Conservation (phyloP, 2,797 vertebrate genomes). For the Sebastes steindachneri region DNA sequence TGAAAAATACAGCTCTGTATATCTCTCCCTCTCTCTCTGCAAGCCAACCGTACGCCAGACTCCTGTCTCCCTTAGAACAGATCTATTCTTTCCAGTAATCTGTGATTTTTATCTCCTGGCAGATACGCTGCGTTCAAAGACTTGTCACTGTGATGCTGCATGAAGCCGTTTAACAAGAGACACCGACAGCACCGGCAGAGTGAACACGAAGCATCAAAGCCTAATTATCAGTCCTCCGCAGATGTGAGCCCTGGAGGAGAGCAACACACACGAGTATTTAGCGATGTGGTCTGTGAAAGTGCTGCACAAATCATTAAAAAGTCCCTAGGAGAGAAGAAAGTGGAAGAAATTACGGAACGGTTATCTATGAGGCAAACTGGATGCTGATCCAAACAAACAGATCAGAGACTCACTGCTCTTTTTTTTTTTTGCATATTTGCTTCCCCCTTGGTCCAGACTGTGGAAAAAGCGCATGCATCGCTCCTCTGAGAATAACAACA, state of each 20-base stretch:
- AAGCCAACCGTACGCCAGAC: background rate
- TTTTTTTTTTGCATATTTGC: conserved; percentile 21
- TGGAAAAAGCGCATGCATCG: conserved; percentile 64
- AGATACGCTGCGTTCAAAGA: conserved; percentile 16
- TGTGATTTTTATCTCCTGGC: conserved; percentile 31
- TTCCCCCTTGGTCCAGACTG: conserved; percentile 39
- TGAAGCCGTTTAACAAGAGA: conserved; percentile 26
- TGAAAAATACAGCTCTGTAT: background rate
- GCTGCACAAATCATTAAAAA: conserved; percentile 58
- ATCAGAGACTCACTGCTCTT: conserved; percentile 24
- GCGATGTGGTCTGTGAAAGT: conserved; percentile 43
- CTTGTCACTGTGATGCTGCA: conserved; percentile 28
- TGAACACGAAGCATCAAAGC: conserved; percentile 38
- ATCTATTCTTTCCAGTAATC: background rate
- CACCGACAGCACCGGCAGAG: background rate
- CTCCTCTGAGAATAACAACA: conserved; percentile 66
- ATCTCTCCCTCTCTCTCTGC: background rate
- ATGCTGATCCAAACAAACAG: conserved; percentile 63
- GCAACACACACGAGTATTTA: conserved; percentile 53
- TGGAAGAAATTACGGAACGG: conserved; percentile 73
- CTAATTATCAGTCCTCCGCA: conserved; percentile 35
- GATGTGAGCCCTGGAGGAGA: conserved; percentile 29
- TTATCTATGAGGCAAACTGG: conserved; percentile 67
- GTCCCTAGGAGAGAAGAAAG: conserved; percentile 44
- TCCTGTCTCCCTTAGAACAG: background rate